A percentile compares a stretch with the other conserved stretches of the same genome.
These are phyloP conservation scores for Eremophila alpestris DNA, from an alignment of 2,797 vertebrate species.

Conservation along the genomic window DNA sequence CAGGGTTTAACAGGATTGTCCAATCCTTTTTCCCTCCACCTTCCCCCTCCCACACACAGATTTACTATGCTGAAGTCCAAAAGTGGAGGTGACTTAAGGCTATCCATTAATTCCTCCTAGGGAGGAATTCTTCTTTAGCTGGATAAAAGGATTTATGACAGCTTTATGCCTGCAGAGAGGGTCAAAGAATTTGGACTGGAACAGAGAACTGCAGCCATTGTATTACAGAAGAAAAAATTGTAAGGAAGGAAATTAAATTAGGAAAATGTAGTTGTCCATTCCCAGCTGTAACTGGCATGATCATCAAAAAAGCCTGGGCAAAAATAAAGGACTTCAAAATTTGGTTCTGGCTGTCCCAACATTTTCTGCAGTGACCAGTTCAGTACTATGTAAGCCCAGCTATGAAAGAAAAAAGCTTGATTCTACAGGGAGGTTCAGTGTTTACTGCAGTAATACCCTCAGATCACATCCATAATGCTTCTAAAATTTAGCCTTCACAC, in stretches of 20 bases:
- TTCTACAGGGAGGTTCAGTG: background rate
- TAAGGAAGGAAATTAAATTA: conserved; percentile 49
- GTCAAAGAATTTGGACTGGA: conserved; percentile 26
- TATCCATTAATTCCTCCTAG: conserved; percentile 11
- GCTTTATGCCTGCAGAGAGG: conserved; percentile 19
- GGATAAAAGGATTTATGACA: conserved; percentile 35
- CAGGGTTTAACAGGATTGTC: background rate
- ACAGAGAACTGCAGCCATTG: background rate
- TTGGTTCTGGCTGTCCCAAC: background rate
- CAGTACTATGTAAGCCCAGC: background rate
- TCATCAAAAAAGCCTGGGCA: background rate
- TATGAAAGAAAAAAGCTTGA: background rate
- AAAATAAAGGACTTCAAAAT: background rate
- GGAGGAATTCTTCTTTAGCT: background rate
- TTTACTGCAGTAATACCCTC: background rate
- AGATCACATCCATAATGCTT: background rate
- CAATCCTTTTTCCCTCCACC: background rate
- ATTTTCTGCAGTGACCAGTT: background rate
- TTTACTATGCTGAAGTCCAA: background rate
- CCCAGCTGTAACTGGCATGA: background rate
- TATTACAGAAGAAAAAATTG: background rate
- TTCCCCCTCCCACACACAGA: background rate
- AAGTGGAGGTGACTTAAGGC: conserved; percentile 12
- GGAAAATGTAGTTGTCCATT: background rate
- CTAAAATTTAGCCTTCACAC: background rate